Base-by-base conservation (phyloP, 2,113 vertebrate species). In the Varanus salvator region DNA sequence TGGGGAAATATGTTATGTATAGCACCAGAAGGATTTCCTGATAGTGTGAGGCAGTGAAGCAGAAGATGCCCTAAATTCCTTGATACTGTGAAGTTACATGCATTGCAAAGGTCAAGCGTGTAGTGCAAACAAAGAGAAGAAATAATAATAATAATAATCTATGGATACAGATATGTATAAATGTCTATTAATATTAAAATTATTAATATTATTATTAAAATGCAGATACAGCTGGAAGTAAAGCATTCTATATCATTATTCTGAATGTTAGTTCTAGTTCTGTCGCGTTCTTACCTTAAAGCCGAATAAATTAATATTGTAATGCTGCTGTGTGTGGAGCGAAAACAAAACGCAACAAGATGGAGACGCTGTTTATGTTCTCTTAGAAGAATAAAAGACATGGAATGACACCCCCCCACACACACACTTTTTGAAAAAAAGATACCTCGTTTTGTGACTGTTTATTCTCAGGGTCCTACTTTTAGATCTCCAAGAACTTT, bases 111-210 rank as follows among this genome's bases (percentile, higher is more conserved):
- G 96, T 97, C 96, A 97, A 97, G 95, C 95, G 92, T 96, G 96
- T 94, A 96, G 90, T 94, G 94, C 93, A 96, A 96, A 97, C 95
- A 94, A 90, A 94, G 93, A 91, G 93, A 68, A 85, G 82, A 87
- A 87, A 9, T 78, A 50, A 50, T 52, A 71, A 84, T n/a, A n/a
- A n/a, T 27, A 90, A 95, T 17, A 72, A 96, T 91, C 87, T 98
- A 97, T 97, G 97, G 97, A 96, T 97, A 96, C 96, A 97, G 95
- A 98, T 98, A 97, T 97, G 97, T 97, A 97, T 97, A 98, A 97
- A 98, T 97, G 96, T 98, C 95, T 98, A 98, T 98, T 97, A 97
- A 97, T 96, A 97, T 97, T 97, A 97, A 97, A 94, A 97, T 95
- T 85, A 89, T 69, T 90, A 85, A 86, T 74, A 97, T 97, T 96